Conservation (phyloP, 2,113 vertebrate genomes). For the Caretta caretta region DNA sequence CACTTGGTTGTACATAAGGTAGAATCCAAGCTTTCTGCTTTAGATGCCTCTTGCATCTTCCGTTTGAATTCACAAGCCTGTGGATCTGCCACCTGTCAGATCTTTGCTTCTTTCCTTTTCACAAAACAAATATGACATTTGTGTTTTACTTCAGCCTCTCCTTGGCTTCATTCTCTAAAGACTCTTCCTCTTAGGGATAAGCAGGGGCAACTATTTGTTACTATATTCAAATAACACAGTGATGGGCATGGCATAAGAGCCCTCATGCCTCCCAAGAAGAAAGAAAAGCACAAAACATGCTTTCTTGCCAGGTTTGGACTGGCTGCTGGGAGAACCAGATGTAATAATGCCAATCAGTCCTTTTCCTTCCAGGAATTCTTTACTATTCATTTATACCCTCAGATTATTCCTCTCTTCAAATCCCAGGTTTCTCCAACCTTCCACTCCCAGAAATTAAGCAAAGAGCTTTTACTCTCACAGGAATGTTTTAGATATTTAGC, state of each 20-base stretch:
- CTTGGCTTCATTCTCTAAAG: neutral
- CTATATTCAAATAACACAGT: neutral
- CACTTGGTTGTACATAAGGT: neutral
- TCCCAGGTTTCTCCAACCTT: constrained; percentile 18
- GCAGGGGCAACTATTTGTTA: constrained; percentile 27
- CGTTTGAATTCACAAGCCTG: neutral
- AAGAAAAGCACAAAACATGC: constrained; percentile 4
- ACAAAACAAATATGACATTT: neutral
- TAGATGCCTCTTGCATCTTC: neutral
- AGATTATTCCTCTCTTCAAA: constrained; percentile 1
- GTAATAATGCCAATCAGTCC: neutral
- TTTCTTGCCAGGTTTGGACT: constrained; percentile 29
- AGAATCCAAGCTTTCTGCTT: neutral
- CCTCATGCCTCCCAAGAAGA: neutral
- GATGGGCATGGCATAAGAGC: neutral
- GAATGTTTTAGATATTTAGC: constrained; percentile 66
- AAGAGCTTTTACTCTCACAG: constrained; percentile 40
- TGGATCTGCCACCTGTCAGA: neutral
- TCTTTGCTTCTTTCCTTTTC: neutral
- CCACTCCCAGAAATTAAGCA: constrained; percentile 54
- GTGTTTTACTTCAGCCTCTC: neutral
- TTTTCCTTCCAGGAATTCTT: neutral
- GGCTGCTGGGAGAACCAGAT: constrained; percentile 26
- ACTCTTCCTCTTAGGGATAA: neutral
- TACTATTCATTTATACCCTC: constrained; percentile 10